A percentile compares a stretch with the other conserved stretches of the same genome.
phyloP scores from a whole-genome alignment of 2,888 invertebrate species.

The Pegoplata infirma region DNA sequence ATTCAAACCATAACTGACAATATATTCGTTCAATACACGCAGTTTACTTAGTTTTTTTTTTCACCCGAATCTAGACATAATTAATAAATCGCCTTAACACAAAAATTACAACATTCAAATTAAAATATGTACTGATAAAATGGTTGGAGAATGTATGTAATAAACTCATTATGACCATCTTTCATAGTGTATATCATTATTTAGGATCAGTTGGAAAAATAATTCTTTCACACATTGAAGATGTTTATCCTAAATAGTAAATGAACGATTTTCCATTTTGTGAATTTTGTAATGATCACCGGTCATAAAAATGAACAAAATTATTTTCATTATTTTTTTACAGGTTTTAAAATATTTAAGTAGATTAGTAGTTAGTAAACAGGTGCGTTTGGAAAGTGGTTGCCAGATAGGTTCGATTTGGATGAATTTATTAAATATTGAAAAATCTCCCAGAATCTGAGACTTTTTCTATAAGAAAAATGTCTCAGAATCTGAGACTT shows the following conservation, averaged over 20 bases:
- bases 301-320: constrained; percentile 2
- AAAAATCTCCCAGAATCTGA: no score
- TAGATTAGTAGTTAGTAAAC: neutral
- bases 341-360: constrained; percentile 2
- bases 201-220: constrained; percentile 37
- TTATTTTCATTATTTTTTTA: constrained; percentile 30
- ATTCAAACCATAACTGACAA: constrained; percentile 54
- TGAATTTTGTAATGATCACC: neutral
- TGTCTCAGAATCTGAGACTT: no score
- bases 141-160: constrained; percentile 41
- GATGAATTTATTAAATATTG: no score
- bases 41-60: no score
- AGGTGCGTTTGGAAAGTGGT: neutral
- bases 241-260: constrained; percentile 36
- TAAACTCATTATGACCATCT: constrained; percentile 57
- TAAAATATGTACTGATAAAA: constrained; percentile 21
- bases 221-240: constrained; percentile 34
- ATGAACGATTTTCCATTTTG: constrained; percentile 5
- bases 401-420: no score
- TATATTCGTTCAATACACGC: constrained; percentile 36
- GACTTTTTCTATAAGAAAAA: no score
- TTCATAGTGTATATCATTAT: constrained; percentile 45
- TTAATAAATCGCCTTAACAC: constrained; percentile 70
- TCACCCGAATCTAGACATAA: constrained; percentile 39
- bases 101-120: constrained; percentile 42